Conservation (phyloP, 2,888 invertebrate species). For the Limnephilus marmoratus region DNA sequence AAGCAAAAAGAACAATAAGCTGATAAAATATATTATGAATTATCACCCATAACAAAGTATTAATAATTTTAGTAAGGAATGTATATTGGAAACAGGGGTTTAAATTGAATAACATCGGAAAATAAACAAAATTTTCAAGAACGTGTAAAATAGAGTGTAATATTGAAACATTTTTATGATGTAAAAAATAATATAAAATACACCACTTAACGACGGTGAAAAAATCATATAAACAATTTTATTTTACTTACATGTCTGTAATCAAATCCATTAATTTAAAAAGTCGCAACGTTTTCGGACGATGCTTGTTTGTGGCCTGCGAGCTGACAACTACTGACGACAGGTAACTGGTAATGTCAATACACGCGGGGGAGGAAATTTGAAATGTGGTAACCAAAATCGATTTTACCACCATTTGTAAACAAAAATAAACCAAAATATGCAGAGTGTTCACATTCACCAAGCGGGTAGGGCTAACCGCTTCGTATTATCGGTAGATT, state of each 20-base stretch:
- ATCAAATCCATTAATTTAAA: slow-evolving; percentile 4
- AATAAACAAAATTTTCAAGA: not conserved
- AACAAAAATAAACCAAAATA: slow-evolving; percentile 55
- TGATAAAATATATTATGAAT: not conserved
- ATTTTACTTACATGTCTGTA: slow-evolving; percentile 10
- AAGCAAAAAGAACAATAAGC: not conserved
- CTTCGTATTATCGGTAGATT: not conserved
- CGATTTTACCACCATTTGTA: slow-evolving; percentile 62
- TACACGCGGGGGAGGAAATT: slow-evolving; percentile 48
- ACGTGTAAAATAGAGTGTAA: not conserved
- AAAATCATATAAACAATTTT: not conserved
- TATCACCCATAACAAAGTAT: not conserved
- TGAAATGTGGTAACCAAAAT: slow-evolving; percentile 57
- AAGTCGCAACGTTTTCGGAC: not conserved
- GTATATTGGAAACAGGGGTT: not conserved
- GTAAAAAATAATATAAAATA: not conserved
- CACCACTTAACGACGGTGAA: not conserved
- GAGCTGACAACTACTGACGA: not conserved
- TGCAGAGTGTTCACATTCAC: slow-evolving; percentile 24
- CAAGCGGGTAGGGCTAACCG: not conserved
- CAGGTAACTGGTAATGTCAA: not conserved
- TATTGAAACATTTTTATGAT: not conserved
- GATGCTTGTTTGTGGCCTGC: not conserved
- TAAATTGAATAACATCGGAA: not conserved
- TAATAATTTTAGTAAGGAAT: not conserved